phyloP scores from a whole-genome alignment of 2,888 invertebrate genomes.

The Sarcophaga carnaria region DNA sequence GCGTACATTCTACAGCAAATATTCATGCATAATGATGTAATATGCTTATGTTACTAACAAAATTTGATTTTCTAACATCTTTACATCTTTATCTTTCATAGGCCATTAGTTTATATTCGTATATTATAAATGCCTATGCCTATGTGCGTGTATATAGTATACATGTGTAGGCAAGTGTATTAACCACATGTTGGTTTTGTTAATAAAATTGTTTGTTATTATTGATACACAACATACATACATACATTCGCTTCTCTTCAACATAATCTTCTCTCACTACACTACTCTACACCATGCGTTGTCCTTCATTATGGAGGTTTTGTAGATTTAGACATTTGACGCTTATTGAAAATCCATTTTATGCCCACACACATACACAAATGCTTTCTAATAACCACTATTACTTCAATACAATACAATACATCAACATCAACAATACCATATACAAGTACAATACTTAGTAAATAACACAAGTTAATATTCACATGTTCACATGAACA shows the following conservation, averaged over 20 bases:
- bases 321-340: conserved; percentile 49
- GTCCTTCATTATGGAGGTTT: conserved; percentile 4
- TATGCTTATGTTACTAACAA: conserved; percentile 36
- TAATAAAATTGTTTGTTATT: conserved; percentile 60
- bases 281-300: not conserved
- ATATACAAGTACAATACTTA: too few relatives aligned
- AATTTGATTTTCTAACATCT: conserved; percentile 63
- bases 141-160: not conserved
- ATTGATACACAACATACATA: not conserved
- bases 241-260: not conserved
- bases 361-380: not conserved
- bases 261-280: not conserved
- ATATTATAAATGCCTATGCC: not conserved
- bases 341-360: conserved; percentile 58
- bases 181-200: conserved; percentile 59
- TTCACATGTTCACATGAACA: too few relatives aligned
- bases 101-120: conserved; percentile 38
- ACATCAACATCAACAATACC: too few relatives aligned
- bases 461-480: too few relatives aligned
- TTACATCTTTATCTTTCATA: conserved; percentile 51
- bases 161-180: not conserved
- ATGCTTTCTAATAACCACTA: not conserved
- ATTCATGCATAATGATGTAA: not conserved
- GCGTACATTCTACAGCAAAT: not conserved
- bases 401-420: not conserved